phyloP scores from a whole-genome alignment of 2,113 vertebrate genomes.

The Halichoerus grypus region DNA sequence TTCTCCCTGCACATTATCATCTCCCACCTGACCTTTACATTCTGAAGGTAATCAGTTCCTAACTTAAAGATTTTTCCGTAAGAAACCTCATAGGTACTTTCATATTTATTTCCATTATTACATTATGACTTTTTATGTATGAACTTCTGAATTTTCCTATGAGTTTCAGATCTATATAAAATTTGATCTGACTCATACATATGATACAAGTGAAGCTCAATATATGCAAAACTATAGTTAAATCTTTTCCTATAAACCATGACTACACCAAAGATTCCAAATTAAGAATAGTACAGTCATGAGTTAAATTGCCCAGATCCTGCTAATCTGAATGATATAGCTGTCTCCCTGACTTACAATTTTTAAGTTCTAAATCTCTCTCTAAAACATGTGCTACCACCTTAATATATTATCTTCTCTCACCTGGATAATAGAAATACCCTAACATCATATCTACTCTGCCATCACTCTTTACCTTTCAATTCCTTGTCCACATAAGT shows the following conservation, averaged over 20 bases:
- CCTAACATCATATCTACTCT: background rate
- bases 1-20: background rate
- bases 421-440: background rate
- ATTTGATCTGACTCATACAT: background rate
- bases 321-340: background rate
- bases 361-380: background rate
- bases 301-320: background rate
- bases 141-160: background rate
- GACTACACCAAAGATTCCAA: background rate
- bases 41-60: background rate
- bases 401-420: background rate
- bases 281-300: background rate
- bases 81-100: background rate
- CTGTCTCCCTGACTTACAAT: background rate
- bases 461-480: rapidly evolving
- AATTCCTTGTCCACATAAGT: background rate
- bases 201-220: background rate
- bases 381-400: background rate
- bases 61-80: background rate
- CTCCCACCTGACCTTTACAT: background rate
- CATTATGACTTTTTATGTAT: background rate
- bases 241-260: background rate
- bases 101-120: background rate
- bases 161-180: background rate
- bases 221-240: background rate